phyloP scores from a whole-genome alignment of 2,113 vertebrate species.

The Clarias batrachus region DNA sequence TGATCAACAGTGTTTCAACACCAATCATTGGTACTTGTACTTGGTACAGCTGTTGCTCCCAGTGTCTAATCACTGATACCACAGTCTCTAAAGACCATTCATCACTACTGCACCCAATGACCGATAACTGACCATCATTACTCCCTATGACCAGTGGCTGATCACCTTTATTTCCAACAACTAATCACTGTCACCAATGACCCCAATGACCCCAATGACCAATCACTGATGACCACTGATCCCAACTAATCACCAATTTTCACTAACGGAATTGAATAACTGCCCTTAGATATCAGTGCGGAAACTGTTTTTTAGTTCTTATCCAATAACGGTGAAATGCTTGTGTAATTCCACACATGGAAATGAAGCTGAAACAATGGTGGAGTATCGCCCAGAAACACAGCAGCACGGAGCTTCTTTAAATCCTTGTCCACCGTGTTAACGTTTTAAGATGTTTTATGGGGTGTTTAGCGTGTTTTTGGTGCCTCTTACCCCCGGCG shows the following conservation, averaged over 20 bases:
- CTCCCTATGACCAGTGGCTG: too few relatives aligned
- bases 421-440: conserved; percentile 10
- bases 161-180: background rate
- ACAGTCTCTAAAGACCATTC: too few relatives aligned
- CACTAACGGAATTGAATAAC: background rate
- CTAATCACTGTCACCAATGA: background rate
- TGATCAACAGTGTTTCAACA: background rate
- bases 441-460: background rate
- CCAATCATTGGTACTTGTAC: background rate
- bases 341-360: background rate
- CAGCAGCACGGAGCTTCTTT: background rate
- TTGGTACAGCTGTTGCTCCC: background rate
- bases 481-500: conserved; percentile 81
- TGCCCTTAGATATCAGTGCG: background rate
- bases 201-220: background rate
- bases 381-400: background rate
- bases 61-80: background rate
- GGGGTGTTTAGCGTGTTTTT: background rate
- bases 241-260: background rate
- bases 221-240: background rate
- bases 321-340: too few relatives aligned
- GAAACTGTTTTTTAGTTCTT: background rate
- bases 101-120: too few relatives aligned
- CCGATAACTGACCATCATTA: too few relatives aligned
- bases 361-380: background rate